Conservation (phyloP, 2,113 vertebrate species). For the Diadophis punctatus region DNA sequence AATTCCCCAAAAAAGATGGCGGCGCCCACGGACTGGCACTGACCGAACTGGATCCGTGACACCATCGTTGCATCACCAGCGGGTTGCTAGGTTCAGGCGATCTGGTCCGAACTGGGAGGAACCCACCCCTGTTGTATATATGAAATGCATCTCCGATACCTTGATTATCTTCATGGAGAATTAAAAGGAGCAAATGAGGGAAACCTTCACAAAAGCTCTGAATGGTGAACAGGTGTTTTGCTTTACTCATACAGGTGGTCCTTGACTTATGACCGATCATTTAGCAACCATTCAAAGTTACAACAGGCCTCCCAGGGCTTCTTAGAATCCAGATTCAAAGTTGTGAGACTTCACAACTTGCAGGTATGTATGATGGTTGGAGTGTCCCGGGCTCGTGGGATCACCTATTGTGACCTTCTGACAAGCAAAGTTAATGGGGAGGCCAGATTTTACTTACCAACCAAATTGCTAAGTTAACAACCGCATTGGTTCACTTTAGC, state of each 20-base stretch:
- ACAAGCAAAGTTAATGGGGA: neutral
- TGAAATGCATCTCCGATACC: neutral
- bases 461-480: neutral
- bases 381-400: rapidly evolving
- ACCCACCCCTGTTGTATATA: too few species aligned
- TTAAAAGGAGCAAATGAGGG: too few species aligned
- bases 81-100: too few species aligned
- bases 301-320: neutral
- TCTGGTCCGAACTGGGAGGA: too few species aligned
- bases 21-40: too few species aligned
- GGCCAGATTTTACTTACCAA: neutral
- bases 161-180: neutral
- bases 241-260: too few species aligned
- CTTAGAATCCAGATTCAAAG: neutral
- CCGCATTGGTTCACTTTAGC: neutral
- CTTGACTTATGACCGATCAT: too few species aligned
- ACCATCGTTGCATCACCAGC: too few species aligned
- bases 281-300: neutral
- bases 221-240: too few species aligned
- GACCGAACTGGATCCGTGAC: too few species aligned
- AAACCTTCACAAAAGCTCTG: neutral
- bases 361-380: too few species aligned
- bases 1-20: too few species aligned
- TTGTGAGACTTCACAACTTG: neutral
- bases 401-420: neutral